A percentile compares a stretch with the other conserved stretches of the same genome.
Conservation (phyloP, 64 coral and sea anemone species). For the Orbicella faveolata region DNA sequence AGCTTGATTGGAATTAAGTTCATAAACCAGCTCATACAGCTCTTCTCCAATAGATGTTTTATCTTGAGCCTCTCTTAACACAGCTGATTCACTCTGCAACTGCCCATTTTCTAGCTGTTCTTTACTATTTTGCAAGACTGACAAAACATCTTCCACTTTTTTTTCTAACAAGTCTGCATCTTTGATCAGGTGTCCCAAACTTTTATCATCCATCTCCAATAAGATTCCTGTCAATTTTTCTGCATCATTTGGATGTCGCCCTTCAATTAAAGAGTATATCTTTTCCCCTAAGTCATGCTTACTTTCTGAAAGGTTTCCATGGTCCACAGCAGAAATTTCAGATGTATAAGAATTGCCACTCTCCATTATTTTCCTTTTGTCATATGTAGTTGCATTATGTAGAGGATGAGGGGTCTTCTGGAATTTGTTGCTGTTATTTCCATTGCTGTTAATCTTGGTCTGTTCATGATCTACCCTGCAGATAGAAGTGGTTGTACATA, state of each 20-base stretch:
- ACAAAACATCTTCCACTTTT: not conserved
- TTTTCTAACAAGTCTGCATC: conserved; percentile 27
- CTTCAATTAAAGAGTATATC: conserved; percentile 57
- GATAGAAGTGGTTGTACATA: not conserved
- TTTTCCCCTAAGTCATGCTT: conserved; percentile 28
- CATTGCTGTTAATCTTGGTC: not conserved
- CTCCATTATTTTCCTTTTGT: not conserved
- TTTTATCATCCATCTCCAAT: conserved; percentile 57
- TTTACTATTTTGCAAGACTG: conserved; percentile 10
- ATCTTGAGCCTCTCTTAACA: not conserved
- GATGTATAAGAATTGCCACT: not conserved
- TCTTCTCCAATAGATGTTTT: conserved; percentile 23
- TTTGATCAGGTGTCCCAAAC: conserved; percentile 35
- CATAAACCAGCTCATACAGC: conserved; percentile 7
- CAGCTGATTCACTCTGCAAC: not conserved
- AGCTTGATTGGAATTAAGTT: conserved; percentile 2
- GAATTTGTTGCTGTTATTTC: not conserved
- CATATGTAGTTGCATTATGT: not conserved
- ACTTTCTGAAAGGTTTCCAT: not conserved
- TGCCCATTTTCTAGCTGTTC: not conserved
- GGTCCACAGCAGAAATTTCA: not conserved
- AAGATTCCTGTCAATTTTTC: conserved; percentile 85
- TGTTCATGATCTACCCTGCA: not conserved
- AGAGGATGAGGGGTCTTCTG: not conserved
- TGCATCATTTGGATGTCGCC: conserved; percentile 45